Evolutionary conservation across 1,140 invertebrate species (phyloP).

Genomic region (Zelostemma sp.): DNA sequence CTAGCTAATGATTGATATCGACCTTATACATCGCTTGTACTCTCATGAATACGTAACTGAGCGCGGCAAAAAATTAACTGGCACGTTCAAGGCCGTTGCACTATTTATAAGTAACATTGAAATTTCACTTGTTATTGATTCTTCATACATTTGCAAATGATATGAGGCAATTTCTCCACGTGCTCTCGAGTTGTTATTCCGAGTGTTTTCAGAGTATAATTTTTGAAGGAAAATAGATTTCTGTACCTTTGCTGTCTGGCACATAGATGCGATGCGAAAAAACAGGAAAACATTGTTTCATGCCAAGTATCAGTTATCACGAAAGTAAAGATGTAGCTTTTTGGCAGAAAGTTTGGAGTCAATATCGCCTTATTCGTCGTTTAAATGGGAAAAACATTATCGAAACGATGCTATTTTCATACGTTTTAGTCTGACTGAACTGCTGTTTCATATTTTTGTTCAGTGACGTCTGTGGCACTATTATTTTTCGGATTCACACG

Average conservation of each 20-base stretch:
- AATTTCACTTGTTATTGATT: neutral
- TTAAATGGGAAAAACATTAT: too few species aligned
- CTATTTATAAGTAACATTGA: constrained; percentile 2
- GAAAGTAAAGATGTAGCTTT: too few species aligned
- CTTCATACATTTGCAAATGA: neutral
- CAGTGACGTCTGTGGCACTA: neutral
- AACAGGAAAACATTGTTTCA: constrained; percentile 4
- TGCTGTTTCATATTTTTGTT: neutral
- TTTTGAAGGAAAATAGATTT: constrained; percentile 10
- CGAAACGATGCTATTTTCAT: too few species aligned
- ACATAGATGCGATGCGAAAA: neutral
- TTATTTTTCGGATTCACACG: too few species aligned
- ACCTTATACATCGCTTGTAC: neutral
- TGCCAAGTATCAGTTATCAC: neutral
- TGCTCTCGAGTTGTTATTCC: constrained; percentile 1
- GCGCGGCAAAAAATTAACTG: neutral
- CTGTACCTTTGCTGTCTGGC: constrained; percentile 4
- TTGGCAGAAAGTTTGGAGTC: neutral
- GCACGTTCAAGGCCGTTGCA: neutral
- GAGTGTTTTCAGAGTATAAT: too few species aligned
- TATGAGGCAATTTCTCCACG: neutral
- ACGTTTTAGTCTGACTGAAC: neutral
- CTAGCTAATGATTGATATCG: neutral
- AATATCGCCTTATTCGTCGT: neutral
- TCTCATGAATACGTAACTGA: too few species aligned